phyloP scores from a whole-genome alignment of 2,113 vertebrate species.

The Polypterus senegalus region DNA sequence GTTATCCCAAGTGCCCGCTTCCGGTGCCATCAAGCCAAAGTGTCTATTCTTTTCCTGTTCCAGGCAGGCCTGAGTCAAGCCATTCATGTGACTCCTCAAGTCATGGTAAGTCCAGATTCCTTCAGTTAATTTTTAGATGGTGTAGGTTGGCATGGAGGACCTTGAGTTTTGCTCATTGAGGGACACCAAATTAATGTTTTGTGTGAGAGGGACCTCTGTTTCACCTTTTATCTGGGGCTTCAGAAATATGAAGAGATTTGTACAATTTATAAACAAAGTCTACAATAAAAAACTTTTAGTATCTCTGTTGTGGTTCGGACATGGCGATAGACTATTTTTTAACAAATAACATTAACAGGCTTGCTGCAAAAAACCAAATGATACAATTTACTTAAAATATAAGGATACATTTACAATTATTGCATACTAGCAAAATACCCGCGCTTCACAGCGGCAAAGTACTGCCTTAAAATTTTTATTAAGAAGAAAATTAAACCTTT shows the following conservation, averaged over 20 bases:
- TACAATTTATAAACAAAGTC: no score
- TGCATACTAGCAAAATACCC: no score
- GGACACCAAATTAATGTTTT: neutral
- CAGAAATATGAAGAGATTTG: no score
- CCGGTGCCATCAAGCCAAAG: slow-evolving; percentile 53
- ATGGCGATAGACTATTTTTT: no score
- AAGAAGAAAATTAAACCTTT: no score
- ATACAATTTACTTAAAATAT: slow-evolving; percentile 24
- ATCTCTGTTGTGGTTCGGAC: no score
- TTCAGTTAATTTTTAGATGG: neutral
- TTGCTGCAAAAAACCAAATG: slow-evolving; percentile 27
- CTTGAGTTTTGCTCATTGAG: neutral
- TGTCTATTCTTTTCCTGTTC: slow-evolving; percentile 52
- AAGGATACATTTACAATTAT: neutral
- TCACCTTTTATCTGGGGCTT: no score
- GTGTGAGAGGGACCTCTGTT: no score
- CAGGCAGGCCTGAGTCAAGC: slow-evolving; percentile 22
- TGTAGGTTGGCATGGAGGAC: neutral
- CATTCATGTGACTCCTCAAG: neutral
- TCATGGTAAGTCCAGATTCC: neutral
- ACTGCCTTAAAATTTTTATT: no score
- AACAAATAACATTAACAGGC: slow-evolving; percentile 16
- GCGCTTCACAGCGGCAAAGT: no score
- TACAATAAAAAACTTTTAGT: no score
- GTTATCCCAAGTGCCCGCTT: slow-evolving; percentile 56